phyloP scores from a whole-genome alignment of 2,888 invertebrate species.

The Helicoverpa assulta region DNA sequence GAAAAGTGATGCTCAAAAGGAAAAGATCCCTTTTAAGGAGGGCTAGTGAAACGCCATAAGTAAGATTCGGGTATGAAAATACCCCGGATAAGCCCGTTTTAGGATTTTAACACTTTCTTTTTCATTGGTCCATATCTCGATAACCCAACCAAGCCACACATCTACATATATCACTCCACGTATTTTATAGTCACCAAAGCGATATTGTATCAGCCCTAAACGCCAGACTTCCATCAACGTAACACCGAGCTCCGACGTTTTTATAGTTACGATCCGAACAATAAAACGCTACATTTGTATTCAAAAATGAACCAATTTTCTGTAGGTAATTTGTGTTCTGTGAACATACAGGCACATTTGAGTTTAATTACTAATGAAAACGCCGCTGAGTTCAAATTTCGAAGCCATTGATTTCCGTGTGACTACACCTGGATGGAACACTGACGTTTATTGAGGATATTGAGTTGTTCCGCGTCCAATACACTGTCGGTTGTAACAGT shows the following conservation, averaged over 20 bases:
- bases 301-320: slow-evolving; percentile 7
- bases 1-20: no score
- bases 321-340: slow-evolving; percentile 10
- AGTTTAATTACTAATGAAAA: slow-evolving; percentile 35
- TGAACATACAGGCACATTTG: slow-evolving; percentile 17
- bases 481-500: slow-evolving; percentile 26
- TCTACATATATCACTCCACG: slow-evolving; percentile 16
- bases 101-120: not conserved
- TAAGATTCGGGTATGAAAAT: no score
- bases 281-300: slow-evolving; percentile 45
- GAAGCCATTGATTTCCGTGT: slow-evolving; percentile 26
- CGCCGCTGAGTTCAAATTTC: slow-evolving; percentile 26
- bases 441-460: slow-evolving; percentile 51
- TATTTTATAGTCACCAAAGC: slow-evolving; percentile 44
- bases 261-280: slow-evolving; percentile 54
- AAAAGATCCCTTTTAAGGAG: no score
- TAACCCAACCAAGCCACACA: slow-evolving; percentile 28
- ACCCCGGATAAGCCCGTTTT: not conserved
- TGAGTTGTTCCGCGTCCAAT: slow-evolving; percentile 35
- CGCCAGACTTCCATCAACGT: slow-evolving; percentile 21
- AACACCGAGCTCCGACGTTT: slow-evolving; percentile 47
- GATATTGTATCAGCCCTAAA: slow-evolving; percentile 35
- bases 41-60: no score
- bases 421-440: slow-evolving; percentile 18
- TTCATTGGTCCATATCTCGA: slow-evolving; percentile 24